These are phyloP conservation scores for Poecilia velifera DNA, from an alignment of 2,797 vertebrate species.

Conservation along the genomic window DNA sequence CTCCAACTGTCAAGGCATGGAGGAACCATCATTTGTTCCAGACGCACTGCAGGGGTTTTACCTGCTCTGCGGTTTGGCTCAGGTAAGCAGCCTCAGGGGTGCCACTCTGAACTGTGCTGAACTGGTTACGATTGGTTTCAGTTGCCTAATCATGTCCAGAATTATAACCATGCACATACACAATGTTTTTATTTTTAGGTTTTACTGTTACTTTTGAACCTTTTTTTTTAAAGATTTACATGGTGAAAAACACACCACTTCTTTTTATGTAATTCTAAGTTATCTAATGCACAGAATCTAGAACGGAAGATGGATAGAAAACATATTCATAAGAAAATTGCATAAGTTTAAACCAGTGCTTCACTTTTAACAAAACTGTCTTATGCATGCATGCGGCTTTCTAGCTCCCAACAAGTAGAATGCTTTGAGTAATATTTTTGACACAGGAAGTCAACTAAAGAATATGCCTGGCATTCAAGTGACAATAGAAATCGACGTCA, in stretches of 20 bases:
- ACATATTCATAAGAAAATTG: neutral
- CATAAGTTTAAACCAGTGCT: conserved; percentile 1
- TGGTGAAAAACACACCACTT: too few relatives aligned
- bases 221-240: neutral
- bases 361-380: neutral
- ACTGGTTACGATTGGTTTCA: conserved; percentile 42
- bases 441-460: conserved; percentile 12
- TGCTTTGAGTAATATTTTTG: neutral
- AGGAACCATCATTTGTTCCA: conserved; percentile 41
- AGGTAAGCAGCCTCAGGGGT: conserved; percentile 44
- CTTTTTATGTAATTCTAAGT: neutral
- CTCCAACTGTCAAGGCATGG: conserved; percentile 33
- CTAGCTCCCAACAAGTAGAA: neutral
- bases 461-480: conserved; percentile 11
- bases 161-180: conserved; percentile 2
- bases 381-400: neutral
- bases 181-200: conserved; percentile 26
- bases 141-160: conserved; percentile 27
- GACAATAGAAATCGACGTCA: conserved; percentile 3
- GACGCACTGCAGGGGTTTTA: conserved; percentile 40
- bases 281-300: neutral
- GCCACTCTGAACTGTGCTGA: conserved; percentile 24
- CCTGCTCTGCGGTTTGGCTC: conserved; percentile 57
- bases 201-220: conserved; percentile 12
- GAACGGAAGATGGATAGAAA: neutral